phyloP scores from a whole-genome alignment of 2,888 invertebrate species.

The Palloptera scutellata region DNA sequence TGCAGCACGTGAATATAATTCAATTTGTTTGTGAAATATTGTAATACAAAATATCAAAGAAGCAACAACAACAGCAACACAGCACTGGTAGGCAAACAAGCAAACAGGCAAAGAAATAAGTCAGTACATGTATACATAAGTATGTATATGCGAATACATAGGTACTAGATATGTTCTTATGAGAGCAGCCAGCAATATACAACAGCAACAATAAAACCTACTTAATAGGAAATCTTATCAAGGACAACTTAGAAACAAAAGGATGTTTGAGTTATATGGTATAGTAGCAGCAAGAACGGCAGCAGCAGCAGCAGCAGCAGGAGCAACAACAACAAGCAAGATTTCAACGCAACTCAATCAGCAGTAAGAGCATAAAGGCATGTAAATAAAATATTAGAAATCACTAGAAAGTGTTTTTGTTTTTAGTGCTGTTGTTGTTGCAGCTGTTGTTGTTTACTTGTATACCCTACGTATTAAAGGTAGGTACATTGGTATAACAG shows the following conservation, averaged over 20 bases:
- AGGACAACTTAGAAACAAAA: conserved; percentile 50
- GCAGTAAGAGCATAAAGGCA: neutral
- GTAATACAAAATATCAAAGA: conserved; percentile 12
- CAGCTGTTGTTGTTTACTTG: too few relatives aligned
- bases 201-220: conserved; percentile 46
- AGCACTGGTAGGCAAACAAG: conserved; percentile 10
- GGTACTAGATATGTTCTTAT: too few relatives aligned
- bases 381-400: too few relatives aligned
- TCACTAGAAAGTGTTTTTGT: too few relatives aligned
- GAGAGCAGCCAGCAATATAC: conserved; percentile 34
- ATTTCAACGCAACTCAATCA: neutral
- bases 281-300: neutral
- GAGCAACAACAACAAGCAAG: conserved; percentile 5
- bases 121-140: conserved; percentile 19
- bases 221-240: conserved; percentile 54
- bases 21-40: conserved; percentile 20
- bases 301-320: neutral
- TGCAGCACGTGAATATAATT: conserved; percentile 23
- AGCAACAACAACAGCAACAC: conserved; percentile 21
- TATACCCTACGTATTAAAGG: too few relatives aligned
- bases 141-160: neutral
- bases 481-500: too few relatives aligned
- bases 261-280: conserved; percentile 19
- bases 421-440: too few relatives aligned
- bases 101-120: conserved; percentile 22